Evolutionary conservation across 2,888 invertebrate genomes (phyloP), one percentile per base, ranked within the genome.

Genomic region (Osedax frankpressi): DNA sequence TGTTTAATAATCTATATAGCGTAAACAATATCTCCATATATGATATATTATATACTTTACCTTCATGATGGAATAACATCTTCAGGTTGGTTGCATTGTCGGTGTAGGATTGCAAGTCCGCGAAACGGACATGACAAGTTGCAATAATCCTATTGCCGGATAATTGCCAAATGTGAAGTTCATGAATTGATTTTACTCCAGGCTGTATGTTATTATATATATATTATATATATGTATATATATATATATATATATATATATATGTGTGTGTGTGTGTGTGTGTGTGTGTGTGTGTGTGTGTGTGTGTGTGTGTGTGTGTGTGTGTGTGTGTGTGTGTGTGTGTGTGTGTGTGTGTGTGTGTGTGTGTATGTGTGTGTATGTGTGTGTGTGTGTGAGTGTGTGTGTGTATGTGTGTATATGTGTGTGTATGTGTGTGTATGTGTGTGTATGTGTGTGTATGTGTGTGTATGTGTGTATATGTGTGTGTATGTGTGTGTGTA

Each of bases 121-220:
- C 19, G 44, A 44, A 44, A 11, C 44, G 44, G 11, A 44, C 44
- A 44, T 44, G 44, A 19, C 44, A 44, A 11, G 44, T 44, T 6
- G 96, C 96, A 78, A 97, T 95, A 78, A 96, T 95, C 78, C 94
- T 89, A 85, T 94, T 94, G 0, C 95, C 95, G 60, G 95, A 93
- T 79, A 97, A 86, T 86, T 96, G 96, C 97, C 97, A 97, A 11
- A 97, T 93, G 84, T 97, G 96, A 83, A 97, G 94, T 85, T 97
- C 96, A 82, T 97, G 96, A 0, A 97, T 93, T 0, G 94, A 95
- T 73, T 94, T 85, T 27, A 96, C 93, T 0, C 96, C 96, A 80
- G 94, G 93, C 28, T 96, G 24, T 65, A 24, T 65, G 11, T 65
- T n/a, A 24, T 65, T 65, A 26, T 65, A 14, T 65, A 24, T 65